phyloP scores from a whole-genome alignment of 2,797 vertebrate genomes.

The Steatocranus sp. region DNA sequence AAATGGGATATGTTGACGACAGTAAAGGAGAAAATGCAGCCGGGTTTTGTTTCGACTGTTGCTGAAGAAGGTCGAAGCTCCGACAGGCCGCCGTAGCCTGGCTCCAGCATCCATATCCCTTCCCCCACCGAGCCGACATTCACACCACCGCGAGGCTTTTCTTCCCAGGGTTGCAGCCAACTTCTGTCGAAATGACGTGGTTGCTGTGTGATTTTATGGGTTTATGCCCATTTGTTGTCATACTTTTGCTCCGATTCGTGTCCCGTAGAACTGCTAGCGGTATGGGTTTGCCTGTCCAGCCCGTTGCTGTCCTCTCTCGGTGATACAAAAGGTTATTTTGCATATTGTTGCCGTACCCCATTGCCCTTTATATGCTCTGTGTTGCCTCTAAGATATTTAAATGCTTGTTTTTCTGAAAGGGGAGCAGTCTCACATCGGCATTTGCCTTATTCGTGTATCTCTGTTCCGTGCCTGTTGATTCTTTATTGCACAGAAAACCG shows the following conservation, averaged over 20 bases:
- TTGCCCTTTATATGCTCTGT: not conserved
- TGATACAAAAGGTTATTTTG: slow-evolving; percentile 34
- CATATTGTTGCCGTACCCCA: not conserved
- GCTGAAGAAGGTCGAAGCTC: not conserved
- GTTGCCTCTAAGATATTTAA: not conserved
- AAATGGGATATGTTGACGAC: accelerated
- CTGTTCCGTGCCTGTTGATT: not conserved
- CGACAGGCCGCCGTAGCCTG: slow-evolving; percentile 58
- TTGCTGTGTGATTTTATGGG: not conserved
- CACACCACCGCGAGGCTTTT: not conserved
- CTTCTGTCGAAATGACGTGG: not conserved
- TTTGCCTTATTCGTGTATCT: not conserved
- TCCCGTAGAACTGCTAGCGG: not conserved
- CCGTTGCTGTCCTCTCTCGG: not conserved
- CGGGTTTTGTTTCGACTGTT: not conserved
- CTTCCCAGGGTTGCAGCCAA: not conserved
- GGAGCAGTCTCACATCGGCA: not conserved
- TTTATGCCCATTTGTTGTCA: accelerated
- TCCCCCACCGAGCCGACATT: slow-evolving; percentile 42
- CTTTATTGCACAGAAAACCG: not conserved
- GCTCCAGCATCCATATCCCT: slow-evolving; percentile 49
- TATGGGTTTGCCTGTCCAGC: not conserved
- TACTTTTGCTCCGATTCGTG: not conserved
- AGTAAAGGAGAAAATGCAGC: not conserved
- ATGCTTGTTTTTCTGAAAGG: not conserved